These are phyloP conservation scores for Anthopleura sola DNA, from an alignment of 64 coral and sea anemone genomes.

Conservation along the genomic window DNA sequence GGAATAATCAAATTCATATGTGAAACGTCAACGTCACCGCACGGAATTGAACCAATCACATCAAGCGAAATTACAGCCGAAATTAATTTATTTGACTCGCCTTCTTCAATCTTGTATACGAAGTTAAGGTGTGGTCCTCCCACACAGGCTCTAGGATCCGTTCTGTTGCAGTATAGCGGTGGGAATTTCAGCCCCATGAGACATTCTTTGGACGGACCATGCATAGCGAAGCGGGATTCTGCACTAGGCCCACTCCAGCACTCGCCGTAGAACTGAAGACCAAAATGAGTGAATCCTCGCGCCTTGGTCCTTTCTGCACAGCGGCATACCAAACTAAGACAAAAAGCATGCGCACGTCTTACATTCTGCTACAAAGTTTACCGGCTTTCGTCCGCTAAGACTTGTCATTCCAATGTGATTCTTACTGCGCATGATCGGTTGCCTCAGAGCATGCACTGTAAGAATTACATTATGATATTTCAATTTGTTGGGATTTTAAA, in stretches of 20 bases:
- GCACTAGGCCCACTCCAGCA: constrained; percentile 32
- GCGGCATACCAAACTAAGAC: constrained; percentile 38
- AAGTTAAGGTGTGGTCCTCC: neutral
- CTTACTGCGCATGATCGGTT: too few relatives aligned
- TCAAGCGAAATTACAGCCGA: too few relatives aligned
- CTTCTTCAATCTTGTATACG: neutral
- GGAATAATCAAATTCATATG: neutral
- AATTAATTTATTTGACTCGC: too few relatives aligned
- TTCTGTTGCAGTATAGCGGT: neutral
- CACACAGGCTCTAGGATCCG: neutral
- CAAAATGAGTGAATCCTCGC: constrained; percentile 19
- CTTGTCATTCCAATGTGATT: too few relatives aligned
- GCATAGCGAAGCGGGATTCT: constrained; percentile 5
- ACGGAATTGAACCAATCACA: too few relatives aligned
- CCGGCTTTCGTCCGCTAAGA: too few relatives aligned
- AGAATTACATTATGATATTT: too few relatives aligned
- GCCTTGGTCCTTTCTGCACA: constrained; percentile 45
- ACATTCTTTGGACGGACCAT: constrained; percentile 46
- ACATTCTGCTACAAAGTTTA: too few relatives aligned
- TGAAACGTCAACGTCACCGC: too few relatives aligned
- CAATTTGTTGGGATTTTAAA: too few relatives aligned
- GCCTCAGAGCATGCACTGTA: neutral
- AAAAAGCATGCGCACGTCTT: neutral
- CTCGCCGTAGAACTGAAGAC: constrained; percentile 64
- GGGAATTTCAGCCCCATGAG: constrained; percentile 13